Evolutionary conservation across 2,797 vertebrate genomes (phyloP).

Genomic region (Eupleurogrammus muticus): DNA sequence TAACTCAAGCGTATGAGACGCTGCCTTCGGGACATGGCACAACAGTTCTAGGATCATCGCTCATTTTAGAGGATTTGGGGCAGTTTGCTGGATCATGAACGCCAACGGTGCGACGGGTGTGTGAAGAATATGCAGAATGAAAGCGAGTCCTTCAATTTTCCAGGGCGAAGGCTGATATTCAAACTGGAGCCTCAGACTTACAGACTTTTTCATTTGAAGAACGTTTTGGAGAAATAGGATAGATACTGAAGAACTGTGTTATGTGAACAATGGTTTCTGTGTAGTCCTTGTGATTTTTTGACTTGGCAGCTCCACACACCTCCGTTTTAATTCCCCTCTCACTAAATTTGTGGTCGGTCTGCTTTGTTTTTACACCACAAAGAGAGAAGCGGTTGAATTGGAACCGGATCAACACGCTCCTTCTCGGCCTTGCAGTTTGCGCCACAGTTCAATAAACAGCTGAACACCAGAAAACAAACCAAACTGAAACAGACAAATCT

Average conservation of each 20-base stretch:
- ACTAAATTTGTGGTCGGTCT: no score
- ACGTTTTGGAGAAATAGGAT: background rate
- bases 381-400: no score
- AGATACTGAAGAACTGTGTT: no score
- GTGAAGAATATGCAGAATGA: background rate
- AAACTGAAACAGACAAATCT: no score
- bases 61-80: background rate
- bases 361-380: background rate
- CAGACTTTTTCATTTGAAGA: background rate
- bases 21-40: background rate
- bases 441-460: no score
- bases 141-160: background rate
- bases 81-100: background rate
- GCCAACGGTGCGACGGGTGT: background rate
- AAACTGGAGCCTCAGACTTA: background rate
- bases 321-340: background rate
- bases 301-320: background rate
- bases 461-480: no score
- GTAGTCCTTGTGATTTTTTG: no score
- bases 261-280: no score
- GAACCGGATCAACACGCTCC: no score
- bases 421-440: no score
- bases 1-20: background rate
- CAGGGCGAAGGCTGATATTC: background rate
- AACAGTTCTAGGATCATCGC: slow-evolving; percentile 1